These are phyloP conservation scores for Sapajus apella DNA, from an alignment of 2,113 vertebrate species.

Conservation along the genomic window DNA sequence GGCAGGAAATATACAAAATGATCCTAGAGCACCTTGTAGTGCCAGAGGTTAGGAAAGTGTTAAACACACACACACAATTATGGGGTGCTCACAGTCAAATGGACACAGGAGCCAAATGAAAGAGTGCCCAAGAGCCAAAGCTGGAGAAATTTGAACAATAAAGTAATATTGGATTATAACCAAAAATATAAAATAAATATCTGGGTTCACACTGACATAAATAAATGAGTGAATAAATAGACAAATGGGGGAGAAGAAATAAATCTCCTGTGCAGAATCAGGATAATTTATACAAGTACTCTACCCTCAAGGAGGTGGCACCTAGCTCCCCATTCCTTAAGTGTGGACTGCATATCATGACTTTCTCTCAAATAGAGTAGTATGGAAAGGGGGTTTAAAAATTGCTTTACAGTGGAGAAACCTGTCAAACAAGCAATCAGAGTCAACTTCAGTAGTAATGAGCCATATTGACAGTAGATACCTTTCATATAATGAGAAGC, in stretches of 20 bases:
- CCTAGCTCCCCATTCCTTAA: not conserved
- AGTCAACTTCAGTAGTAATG: not conserved
- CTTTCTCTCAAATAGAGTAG: not conserved
- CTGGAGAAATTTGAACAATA: not conserved
- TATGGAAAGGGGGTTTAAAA: not conserved
- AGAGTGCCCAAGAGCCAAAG: not conserved
- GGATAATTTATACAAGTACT: not conserved
- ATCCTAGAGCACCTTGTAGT: not conserved
- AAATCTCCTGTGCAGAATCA: not conserved
- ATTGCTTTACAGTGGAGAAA: not conserved
- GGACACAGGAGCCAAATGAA: not conserved
- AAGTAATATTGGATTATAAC: not conserved
- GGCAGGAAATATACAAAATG: not conserved
- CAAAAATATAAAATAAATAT: not conserved
- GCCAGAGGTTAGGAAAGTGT: not conserved
- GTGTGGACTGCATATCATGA: not conserved
- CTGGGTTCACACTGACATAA: not conserved
- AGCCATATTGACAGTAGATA: not conserved
- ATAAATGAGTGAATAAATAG: not conserved
- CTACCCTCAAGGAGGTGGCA: not conserved
- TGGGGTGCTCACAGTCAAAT: not conserved
- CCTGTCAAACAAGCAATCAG: not conserved
- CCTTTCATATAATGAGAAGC: not conserved
- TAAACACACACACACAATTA: not conserved
- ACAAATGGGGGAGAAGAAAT: not conserved